These are phyloP conservation scores for Crotalus horridus DNA, from an alignment of 2,113 vertebrate genomes.

Conservation along the genomic window DNA sequence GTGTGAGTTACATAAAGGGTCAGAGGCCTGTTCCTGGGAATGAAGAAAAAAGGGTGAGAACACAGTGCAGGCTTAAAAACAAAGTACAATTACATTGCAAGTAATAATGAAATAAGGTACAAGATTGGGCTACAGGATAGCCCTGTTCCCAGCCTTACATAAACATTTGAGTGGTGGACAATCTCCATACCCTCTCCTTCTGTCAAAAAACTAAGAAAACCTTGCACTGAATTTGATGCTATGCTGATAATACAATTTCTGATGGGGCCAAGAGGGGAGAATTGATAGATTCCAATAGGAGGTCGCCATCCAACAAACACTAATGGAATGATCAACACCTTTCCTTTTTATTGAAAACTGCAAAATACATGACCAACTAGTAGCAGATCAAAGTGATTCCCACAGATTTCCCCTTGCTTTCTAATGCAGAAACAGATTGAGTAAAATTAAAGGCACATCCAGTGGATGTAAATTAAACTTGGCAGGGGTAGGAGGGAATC, in stretches of 20 bases:
- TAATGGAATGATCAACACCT: not conserved
- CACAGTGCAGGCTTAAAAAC: not conserved
- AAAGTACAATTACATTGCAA: not conserved
- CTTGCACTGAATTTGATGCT: not conserved
- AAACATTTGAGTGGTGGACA: not conserved
- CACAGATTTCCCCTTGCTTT: not conserved
- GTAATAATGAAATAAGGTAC: not conserved
- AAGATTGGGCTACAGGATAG: not conserved
- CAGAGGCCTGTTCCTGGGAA: conserved; percentile 3
- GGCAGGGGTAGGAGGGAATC: not conserved
- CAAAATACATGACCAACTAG: not conserved
- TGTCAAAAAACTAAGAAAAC: not conserved
- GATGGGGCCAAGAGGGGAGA: not conserved
- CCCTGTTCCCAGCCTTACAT: not conserved
- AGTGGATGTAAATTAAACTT: not conserved
- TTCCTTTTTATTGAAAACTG: not conserved
- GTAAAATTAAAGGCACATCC: not conserved
- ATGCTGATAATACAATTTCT: not conserved
- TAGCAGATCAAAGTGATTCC: not conserved
- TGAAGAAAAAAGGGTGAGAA: not conserved
- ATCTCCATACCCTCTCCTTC: not conserved
- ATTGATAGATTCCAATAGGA: not conserved
- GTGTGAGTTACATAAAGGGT: not conserved
- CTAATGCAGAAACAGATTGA: not conserved
- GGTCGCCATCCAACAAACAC: not conserved